Evolutionary conservation across 2,888 invertebrate genomes (phyloP), one percentile per base, ranked within the genome.

Genomic region (Orchesellides sinensis): DNA sequence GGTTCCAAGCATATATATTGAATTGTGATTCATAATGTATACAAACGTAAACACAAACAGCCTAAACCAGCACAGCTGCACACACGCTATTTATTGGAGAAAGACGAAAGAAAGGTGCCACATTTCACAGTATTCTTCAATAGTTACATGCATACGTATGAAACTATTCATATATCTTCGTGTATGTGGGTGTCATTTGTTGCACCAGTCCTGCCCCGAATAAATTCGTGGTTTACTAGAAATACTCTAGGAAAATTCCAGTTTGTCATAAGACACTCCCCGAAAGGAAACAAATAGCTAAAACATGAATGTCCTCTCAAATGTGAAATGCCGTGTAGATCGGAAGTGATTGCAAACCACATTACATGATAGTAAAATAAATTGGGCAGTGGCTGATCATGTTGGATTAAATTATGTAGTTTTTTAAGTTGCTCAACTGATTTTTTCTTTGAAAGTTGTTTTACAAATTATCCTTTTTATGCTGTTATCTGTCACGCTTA

Each of bases 231-330:
- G n/a, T n/a, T n/a, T n/a, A n/a, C n/a, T n/a, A n/a, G n/a, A n/a
- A n/a, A n/a, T n/a, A n/a, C n/a, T n/a, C n/a, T n/a, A n/a, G n/a
- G n/a, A n/a, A n/a, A n/a, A n/a, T n/a, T n/a, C n/a, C n/a, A n/a
- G n/a, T n/a, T n/a, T n/a, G n/a, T n/a, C n/a, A n/a, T n/a, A n/a
- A n/a, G n/a, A n/a, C n/a, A n/a, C n/a, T n/a, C n/a, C n/a, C n/a
- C n/a, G n/a, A 47, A 66, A 65, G 59, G 73, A 73, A 72, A 80
- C 73, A 80, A 80, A 80, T 80, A 73, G 73, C 65, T 32, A 54
- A 19, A 80, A 73, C 73, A 52, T 80, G 80, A 65, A 80, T 66
- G 63, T 54, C 66, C 66, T 80, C 25, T 54, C 23, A 35, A 73
- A 66, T 52, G 63, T 32, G 32, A 17, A 63, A 63, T 63, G 32